Percentiles rank a stretch among this genome's conserved stretches.
These are phyloP conservation scores for Drosophila sturtevanti DNA, from an alignment of 1,140 invertebrate genomes.

Conservation along the genomic window DNA sequence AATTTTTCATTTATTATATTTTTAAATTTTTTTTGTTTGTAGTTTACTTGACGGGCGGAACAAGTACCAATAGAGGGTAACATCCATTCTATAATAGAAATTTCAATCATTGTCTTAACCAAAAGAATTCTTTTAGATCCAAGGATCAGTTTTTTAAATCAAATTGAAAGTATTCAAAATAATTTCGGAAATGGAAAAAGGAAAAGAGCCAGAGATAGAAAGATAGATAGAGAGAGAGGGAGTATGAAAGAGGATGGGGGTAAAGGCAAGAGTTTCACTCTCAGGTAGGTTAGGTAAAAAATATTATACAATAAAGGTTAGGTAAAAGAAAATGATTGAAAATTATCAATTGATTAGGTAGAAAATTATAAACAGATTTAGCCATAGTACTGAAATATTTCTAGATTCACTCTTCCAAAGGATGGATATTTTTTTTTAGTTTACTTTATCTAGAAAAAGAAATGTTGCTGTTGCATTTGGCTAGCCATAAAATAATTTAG, in stretches of 20 bases:
- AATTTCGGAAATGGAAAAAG: too few relatives aligned
- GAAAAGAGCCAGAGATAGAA: too few relatives aligned
- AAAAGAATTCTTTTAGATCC: too few relatives aligned
- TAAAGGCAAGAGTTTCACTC: constrained; percentile 11
- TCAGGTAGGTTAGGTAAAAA: background rate
- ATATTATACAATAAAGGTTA: constrained; percentile 11
- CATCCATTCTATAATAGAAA: constrained; percentile 57
- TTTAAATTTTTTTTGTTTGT: constrained; percentile 32
- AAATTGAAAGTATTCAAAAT: too few relatives aligned
- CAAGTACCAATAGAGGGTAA: constrained; percentile 83
- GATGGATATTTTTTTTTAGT: background rate
- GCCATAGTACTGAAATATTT: background rate
- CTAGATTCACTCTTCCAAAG: constrained; percentile 2
- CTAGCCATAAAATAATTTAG: background rate
- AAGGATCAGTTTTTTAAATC: too few relatives aligned
- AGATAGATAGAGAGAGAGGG: background rate
- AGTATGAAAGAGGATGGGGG: background rate
- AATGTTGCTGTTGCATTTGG: background rate
- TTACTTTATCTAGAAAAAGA: constrained; percentile 3
- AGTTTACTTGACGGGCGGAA: constrained; percentile 82
- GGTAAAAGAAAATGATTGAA: constrained; percentile 29
- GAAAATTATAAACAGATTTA: background rate
- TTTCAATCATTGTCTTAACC: constrained; percentile 15
- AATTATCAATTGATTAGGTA: constrained; percentile 25
- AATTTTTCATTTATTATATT: too few relatives aligned